phyloP scores from a whole-genome alignment of 2,113 vertebrate species.

The Crocuta crocuta region DNA sequence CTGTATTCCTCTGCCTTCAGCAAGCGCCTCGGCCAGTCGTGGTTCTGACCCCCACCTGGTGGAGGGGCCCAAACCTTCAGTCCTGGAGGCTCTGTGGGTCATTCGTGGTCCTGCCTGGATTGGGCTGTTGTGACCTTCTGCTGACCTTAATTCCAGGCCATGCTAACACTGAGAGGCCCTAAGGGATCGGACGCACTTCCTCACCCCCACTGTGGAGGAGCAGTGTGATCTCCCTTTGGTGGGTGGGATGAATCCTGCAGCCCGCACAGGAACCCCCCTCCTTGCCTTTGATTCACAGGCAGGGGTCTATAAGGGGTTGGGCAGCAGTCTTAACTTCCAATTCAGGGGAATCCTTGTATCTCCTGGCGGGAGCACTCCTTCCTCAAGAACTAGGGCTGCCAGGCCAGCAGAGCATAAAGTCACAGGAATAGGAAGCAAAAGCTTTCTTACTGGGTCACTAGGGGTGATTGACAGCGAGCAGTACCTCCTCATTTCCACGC shows the following conservation, averaged over 20 bases:
- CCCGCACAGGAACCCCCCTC: neutral
- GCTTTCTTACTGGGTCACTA: neutral
- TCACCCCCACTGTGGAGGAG: neutral
- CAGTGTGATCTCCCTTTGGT: neutral
- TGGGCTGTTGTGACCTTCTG: neutral
- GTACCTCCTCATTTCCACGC: neutral
- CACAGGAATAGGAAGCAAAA: neutral
- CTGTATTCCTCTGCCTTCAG: neutral
- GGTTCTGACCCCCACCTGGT: neutral
- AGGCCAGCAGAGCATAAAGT: neutral
- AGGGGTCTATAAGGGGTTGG: neutral
- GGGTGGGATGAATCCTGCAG: neutral
- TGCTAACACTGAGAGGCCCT: neutral
- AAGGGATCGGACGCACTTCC: neutral
- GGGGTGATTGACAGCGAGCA: neutral
- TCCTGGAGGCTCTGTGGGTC: neutral
- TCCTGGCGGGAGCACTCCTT: neutral
- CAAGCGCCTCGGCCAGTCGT: neutral
- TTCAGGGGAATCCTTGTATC: rapidly evolving
- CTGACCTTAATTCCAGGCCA: neutral
- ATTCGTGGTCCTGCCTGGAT: neutral
- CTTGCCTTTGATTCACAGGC: neutral
- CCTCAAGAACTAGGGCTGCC: neutral
- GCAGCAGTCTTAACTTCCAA: neutral
- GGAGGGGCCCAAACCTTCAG: neutral